A percentile compares a stretch with the other conserved stretches of the same genome.
Evolutionary conservation across 2,888 invertebrate genomes (phyloP).

Genomic region (Meteorus cinctellus): DNA sequence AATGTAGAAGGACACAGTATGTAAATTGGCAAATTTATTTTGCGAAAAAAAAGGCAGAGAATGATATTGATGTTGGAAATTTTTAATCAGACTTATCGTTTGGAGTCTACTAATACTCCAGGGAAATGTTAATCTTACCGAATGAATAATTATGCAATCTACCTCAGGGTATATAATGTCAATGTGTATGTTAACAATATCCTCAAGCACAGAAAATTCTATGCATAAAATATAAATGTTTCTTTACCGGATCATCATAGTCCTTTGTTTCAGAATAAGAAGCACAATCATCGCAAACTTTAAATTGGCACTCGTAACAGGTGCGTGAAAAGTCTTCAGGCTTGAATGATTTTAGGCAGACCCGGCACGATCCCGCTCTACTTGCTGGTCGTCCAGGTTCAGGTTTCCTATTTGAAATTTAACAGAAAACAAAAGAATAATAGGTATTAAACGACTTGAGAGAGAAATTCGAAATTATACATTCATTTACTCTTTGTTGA

Average conservation of each 20-base stretch:
- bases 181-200: not conserved
- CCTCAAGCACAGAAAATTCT: not conserved
- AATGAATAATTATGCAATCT: conserved; percentile 16
- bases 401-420: conserved; percentile 66
- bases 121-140: conserved; percentile 18
- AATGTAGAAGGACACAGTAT: not conserved
- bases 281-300: conserved; percentile 94
- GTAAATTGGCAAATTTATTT: not conserved
- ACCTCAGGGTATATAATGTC: not conserved
- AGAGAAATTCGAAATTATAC: conserved; percentile 24
- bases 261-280: conserved; percentile 91
- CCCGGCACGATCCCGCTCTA: conserved; percentile 85
- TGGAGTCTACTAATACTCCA: not conserved
- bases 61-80: conserved; percentile 2
- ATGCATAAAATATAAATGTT: not conserved
- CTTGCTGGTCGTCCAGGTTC: conserved; percentile 85
- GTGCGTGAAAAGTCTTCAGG: conserved; percentile 91
- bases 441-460: conserved; percentile 4
- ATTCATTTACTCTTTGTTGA: conserved; percentile 9
- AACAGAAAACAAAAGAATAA: not conserved
- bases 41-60: not conserved
- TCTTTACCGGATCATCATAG: conserved; percentile 85
- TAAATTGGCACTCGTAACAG: conserved; percentile 92
- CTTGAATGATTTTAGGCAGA: conserved; percentile 91
- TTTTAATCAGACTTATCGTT: conserved; percentile 25